Base-by-base conservation (phyloP, 2,113 vertebrate species). In the Syngnathus typhle region DNA sequence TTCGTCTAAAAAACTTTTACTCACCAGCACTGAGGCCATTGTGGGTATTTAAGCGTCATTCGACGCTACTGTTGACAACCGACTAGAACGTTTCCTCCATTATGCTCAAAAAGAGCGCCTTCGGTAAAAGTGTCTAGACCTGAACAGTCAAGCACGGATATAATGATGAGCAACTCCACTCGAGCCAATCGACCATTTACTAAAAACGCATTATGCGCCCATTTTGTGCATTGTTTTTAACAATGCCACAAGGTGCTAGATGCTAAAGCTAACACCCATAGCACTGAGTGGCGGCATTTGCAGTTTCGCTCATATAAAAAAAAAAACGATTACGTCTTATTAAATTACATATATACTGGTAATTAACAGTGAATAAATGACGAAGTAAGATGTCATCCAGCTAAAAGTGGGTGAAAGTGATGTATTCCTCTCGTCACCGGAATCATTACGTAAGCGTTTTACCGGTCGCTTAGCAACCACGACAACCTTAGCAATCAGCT, bases 1-100 rank as follows among this genome's bases (percentile, higher is more conserved):
- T 59, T 8, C 6, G 11, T 6, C 8, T 5, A 46, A 19, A 11
- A 16, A 27, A 16, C 5, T 16, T 11, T 2, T 58, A 74, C 88
- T 87, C 70, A 91, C 91, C 88, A 90, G 37, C 61, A 91, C 87
- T 69, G 89, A 92, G 27, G 88, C 88, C 91, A 92, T 92, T 15
- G 16, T 32, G 23, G 23, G 3, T 36, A 16, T 46, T 10, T 38
- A 43, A n/a, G 10, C 38, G 18, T 62, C 9, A 62, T 41, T 43
- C n/a, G 60, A 43, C 21, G 21, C 9, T 32, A 77, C 52, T 70
- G 70, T 77, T 73, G 36, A 60, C 13, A 27, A 60, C 16, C 49
- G 18, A 8, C 13, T 64, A 27, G 38, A 59, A 43, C 15, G 11
- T 39, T 8, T 43, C 68, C 51, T 72, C 76, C 74, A 77, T 68